Evolutionary conservation across 2,888 invertebrate species (phyloP), one percentile per base, ranked within the genome.

Genomic region (Plagodis pulveraria): DNA sequence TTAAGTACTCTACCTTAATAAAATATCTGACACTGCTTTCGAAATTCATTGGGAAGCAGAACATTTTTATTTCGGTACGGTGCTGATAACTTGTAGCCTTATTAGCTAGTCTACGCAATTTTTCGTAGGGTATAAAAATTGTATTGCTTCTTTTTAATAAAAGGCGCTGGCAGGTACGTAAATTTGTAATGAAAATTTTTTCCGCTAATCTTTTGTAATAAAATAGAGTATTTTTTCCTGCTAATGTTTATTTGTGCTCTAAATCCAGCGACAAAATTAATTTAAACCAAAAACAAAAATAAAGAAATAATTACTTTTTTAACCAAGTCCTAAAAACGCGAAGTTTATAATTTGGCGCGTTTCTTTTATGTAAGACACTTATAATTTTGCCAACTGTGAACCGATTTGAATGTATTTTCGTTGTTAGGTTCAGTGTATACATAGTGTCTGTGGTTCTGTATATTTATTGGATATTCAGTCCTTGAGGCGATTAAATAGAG

Each of bases 111-210:
- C 41, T 32, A 11, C 22, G 22, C 40, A 45, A 40, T 51, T 57
- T 63, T 63, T 57, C 41, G 22, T 55, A 34, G 56, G 49, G 40
- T 59, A 56, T 51, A 51, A 62, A 54, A 62, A 43, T 50, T 58
- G 40, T 60, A 51, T 32, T 56, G 44, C 43, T 59, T 53, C 56
- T 50, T 56, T 64, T 65, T 56, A 63, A 56, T 60, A 64, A 61
- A 64, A 42, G 50, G 55, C 38, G 12, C 44, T 46, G 58, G 50
- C 7, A 46, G 52, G 35, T 51, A 47, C n/a, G 41, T n/a, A 34
- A 58, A 52, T 51, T 57, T 61, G 46, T 62, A 41, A 58, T 49
- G 64, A 58, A 59, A 35, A 33, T 33, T 22, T 35, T 50, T 47
- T 22, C 22, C 22, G 22, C 44, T 59, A 50, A 55, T 59, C 38